phyloP scores from a whole-genome alignment of 2,113 vertebrate species.

The Tachuris rubrigastra region DNA sequence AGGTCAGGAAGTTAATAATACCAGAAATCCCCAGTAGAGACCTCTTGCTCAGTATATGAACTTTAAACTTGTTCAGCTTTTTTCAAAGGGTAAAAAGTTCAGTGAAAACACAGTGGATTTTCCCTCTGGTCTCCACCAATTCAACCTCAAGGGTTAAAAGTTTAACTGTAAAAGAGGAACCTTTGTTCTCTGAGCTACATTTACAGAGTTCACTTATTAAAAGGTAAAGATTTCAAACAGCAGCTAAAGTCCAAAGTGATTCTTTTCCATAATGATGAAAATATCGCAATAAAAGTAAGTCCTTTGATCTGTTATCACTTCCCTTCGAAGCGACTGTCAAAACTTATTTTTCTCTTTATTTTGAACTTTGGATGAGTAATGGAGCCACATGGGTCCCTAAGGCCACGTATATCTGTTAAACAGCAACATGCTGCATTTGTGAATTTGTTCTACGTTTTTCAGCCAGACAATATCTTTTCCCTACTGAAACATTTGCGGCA shows the following conservation, averaged over 20 bases:
- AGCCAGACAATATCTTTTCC: conserved; percentile 10
- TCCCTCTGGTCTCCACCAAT: conserved; percentile 74
- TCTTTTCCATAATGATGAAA: conserved; percentile 75
- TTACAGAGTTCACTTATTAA: conserved; percentile 83
- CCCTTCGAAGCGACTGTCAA: conserved; percentile 57
- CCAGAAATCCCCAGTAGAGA: conserved; percentile 83
- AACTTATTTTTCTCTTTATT: conserved; percentile 68
- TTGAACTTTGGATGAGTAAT: conserved; percentile 56
- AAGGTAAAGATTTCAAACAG: conserved; percentile 79
- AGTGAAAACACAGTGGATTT: conserved; percentile 76
- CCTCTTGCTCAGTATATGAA: conserved; percentile 80
- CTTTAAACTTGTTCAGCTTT: conserved; percentile 79
- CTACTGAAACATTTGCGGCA: neutral
- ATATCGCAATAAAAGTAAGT: conserved; percentile 71
- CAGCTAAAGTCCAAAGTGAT: conserved; percentile 73
- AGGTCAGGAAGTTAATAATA: conserved; percentile 88
- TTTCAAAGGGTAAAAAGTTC: conserved; percentile 84
- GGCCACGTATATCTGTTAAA: conserved; percentile 55
- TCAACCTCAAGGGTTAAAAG: conserved; percentile 82
- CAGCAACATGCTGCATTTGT: conserved; percentile 39
- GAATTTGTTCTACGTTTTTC: conserved; percentile 19
- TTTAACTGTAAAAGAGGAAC: conserved; percentile 81
- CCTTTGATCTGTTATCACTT: conserved; percentile 79
- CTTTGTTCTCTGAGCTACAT: conserved; percentile 80
- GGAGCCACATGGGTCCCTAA: conserved; percentile 41